Evolutionary conservation across 2,888 invertebrate genomes (phyloP).

Genomic region (Halictus ligatus): DNA sequence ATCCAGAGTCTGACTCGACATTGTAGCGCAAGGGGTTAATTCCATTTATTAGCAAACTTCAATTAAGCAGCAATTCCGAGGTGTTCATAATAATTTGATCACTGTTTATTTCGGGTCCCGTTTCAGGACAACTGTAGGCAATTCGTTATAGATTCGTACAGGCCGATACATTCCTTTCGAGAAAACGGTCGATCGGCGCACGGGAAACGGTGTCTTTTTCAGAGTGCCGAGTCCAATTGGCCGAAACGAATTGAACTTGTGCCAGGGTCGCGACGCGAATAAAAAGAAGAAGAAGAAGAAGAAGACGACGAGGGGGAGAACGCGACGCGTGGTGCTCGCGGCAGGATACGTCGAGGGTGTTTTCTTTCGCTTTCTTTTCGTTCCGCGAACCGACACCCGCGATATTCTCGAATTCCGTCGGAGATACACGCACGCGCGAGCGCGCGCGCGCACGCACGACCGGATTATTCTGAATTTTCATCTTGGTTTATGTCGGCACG

Average conservation of each 20-base stretch:
- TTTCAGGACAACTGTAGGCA: background rate
- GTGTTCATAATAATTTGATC: background rate
- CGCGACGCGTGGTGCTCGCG: slow-evolving; percentile 37
- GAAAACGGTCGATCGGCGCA: slow-evolving; percentile 49
- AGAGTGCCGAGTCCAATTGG: slow-evolving; percentile 59
- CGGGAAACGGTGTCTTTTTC: slow-evolving; percentile 53
- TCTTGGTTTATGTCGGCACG: slow-evolving; percentile 43
- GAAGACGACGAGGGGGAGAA: background rate
- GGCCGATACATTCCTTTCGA: slow-evolving; percentile 14
- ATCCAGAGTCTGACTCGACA: too few relatives aligned
- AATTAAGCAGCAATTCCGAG: background rate
- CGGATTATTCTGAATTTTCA: slow-evolving; percentile 44
- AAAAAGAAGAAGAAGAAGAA: slow-evolving; percentile 41
- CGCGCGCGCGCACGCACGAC: background rate
- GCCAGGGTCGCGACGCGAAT: slow-evolving; percentile 58
- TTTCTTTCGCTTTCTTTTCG: slow-evolving; percentile 54
- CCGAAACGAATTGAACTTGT: slow-evolving; percentile 65
- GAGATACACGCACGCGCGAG: background rate
- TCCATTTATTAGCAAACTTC: background rate
- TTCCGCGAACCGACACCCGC: slow-evolving; percentile 44
- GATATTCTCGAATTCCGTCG: slow-evolving; percentile 59
- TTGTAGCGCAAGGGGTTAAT: background rate
- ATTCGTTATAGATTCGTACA: slow-evolving; percentile 8
- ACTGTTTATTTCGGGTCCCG: background rate
- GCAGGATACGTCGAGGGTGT: slow-evolving; percentile 41